Base-by-base conservation (phyloP, 2,888 invertebrate genomes). In the Arge pagana region DNA sequence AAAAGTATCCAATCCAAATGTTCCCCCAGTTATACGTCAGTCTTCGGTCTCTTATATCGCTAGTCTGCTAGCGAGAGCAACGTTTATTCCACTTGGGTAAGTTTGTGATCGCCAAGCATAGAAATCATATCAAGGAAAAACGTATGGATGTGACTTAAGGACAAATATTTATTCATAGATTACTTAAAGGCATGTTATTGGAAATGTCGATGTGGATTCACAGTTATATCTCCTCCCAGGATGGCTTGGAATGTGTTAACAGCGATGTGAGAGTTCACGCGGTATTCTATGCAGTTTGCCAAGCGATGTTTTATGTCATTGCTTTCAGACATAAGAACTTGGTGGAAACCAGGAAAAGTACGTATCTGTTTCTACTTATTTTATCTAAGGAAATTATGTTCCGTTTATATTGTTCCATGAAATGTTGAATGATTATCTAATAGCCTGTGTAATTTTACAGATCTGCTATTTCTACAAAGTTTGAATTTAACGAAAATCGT, bases 281-380 rank as follows among this genome's bases (percentile, higher is more conserved):
- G 3, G 89, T 95, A 0, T 98, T 98, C 78, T 96, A 95, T 72
- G 86, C 91, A 1, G 85, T 94, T 3, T 96, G 96, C 63, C 96
- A 98, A 76, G 87, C 93, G 0, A 80, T 96, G 36, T 96, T 98
- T 79, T 96, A 97, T 76, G 81, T 96, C 11, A 87, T 98, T 54
- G 89, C 92, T 0, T 96, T 96, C 73, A 85, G 94, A 54, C 90
- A 93, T 72, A 87, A 87, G 63, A 89, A 95, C 68, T 80, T 97
- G 62, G 85, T 93, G 35, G 82, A 81, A 51, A 84, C 81, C 63
- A 86, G 86, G 71, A 88, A 89, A 79, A 88, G 94, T 91, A 76
- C 83, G 83, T 81, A 53, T 41, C n/a, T n/a, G n/a, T n/a, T n/a
- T n/a, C n/a, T n/a, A n/a, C n/a, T n/a, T n/a, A n/a, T n/a, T 26